Evolutionary conservation across 2,888 invertebrate genomes (phyloP), one percentile per base, ranked within the genome.

Genomic region (Sinopyrophorus schimmeli): DNA sequence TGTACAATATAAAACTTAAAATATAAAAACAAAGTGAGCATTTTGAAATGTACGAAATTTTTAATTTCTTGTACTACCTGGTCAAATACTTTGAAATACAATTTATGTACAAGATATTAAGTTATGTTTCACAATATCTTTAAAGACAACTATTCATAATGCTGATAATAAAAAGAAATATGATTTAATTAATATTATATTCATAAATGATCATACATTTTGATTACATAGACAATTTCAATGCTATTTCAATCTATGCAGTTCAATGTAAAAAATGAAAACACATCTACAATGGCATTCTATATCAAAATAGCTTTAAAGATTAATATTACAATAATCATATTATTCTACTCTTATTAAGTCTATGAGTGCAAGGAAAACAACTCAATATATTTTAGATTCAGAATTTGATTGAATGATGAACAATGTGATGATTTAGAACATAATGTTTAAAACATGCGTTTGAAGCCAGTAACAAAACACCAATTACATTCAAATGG

Each of bases 301-400:
- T 47, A 47, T 52, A 47, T 47, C 42, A 52, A 47, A 52, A 52
- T 52, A 52, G 40, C 40, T 52, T 34, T 47, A 39, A 48, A 41
- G 40, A 27, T 42, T 42, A 49, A 34, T 42, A 32, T 34, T 42
- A 42, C 34, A 42, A 20, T 42, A 38, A 47, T 44, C 28, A 37
- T n/a, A n/a, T n/a, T n/a, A n/a, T n/a, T 41, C 47, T 52, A 52
- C 24, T 47, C 35, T 52, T 52, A 52, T 47, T 52, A 47, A 39
- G 44, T 44, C 41, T 50, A 50, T 37, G 42, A 44, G 44, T 52
- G 52, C 47, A 11, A 39, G 32, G 28, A n/a, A n/a, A n/a, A 47
- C 18, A 41, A 41, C 21, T 15, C 15, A 23, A 40, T 32, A 15
- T 18, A 18, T 7, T 30, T 40, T 31, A 30, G 20, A 31, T 26